These are phyloP conservation scores for Anhinga rufa DNA, from an alignment of 2,113 vertebrate species.

Conservation along the genomic window DNA sequence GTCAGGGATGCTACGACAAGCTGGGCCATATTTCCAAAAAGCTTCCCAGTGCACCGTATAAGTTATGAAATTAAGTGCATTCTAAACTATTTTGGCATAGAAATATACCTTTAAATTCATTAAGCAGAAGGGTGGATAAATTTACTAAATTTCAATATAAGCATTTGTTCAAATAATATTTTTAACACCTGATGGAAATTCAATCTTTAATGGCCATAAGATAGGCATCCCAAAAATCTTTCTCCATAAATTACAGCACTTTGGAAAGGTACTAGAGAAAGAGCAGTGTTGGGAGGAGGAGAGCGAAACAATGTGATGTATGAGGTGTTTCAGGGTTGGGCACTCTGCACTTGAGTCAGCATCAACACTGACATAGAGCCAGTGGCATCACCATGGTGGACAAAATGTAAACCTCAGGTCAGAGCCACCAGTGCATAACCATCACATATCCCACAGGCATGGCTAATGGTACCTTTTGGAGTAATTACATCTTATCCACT, in stretches of 20 bases:
- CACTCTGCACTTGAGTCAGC: neutral
- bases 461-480: neutral
- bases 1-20: neutral
- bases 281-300: neutral
- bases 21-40: neutral
- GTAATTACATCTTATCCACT: neutral
- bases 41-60: rapidly evolving
- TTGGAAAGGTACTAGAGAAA: neutral
- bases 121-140: neutral
- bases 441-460: neutral
- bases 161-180: neutral
- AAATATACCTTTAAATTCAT: neutral
- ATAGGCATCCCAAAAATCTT: neutral
- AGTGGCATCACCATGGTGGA: neutral
- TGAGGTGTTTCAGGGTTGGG: neutral
- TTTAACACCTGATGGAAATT: neutral
- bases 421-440: neutral
- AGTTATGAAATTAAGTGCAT: neutral
- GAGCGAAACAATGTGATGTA: neutral
- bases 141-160: neutral
- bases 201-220: neutral
- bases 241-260: neutral
- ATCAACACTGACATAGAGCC: neutral
- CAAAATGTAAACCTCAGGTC: neutral
- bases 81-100: neutral